These are phyloP conservation scores for Bombus haemorrhoidalis DNA, from an alignment of 1,140 invertebrate genomes.

Conservation along the genomic window DNA sequence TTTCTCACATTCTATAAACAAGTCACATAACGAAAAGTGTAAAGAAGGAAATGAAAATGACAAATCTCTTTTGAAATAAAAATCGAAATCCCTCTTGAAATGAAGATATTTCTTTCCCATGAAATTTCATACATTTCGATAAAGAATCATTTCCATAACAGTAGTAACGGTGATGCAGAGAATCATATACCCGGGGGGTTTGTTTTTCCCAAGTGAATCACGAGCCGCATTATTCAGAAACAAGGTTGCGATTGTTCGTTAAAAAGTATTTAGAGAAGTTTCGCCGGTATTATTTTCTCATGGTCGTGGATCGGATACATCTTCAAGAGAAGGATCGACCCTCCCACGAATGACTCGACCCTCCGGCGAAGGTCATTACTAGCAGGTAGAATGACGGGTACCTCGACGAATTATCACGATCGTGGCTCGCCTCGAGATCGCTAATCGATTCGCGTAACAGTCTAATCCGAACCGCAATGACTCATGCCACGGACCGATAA, in stretches of 20 bases:
- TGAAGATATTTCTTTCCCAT: too few relatives aligned
- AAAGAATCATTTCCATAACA: background rate
- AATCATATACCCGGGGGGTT: background rate
- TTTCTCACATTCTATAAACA: too few relatives aligned
- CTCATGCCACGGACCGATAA: slow-evolving; percentile 32
- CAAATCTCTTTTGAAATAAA: too few relatives aligned
- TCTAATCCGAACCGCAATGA: slow-evolving; percentile 27
- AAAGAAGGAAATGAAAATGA: too few relatives aligned
- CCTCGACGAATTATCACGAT: slow-evolving; percentile 71
- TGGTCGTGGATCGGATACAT: slow-evolving; percentile 47
- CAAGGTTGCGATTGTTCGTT: background rate
- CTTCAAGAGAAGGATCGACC: slow-evolving; percentile 62
- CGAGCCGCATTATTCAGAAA: slow-evolving; percentile 15
- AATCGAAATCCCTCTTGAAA: too few relatives aligned
- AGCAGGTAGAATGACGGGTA: slow-evolving; percentile 66
- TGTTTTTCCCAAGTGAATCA: background rate
- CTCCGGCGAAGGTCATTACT: slow-evolving; percentile 73
- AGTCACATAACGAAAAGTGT: too few relatives aligned
- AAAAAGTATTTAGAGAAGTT: slow-evolving; percentile 20
- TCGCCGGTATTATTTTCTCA: slow-evolving; percentile 23
- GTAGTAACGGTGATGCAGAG: background rate
- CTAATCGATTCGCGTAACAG: slow-evolving; percentile 57
- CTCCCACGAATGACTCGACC: slow-evolving; percentile 74
- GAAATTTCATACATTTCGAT: too few relatives aligned
- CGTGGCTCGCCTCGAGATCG: slow-evolving; percentile 43